Evolutionary conservation across 2,888 invertebrate species (phyloP), one percentile per base, ranked within the genome.

Genomic region (Dasypolia templi): DNA sequence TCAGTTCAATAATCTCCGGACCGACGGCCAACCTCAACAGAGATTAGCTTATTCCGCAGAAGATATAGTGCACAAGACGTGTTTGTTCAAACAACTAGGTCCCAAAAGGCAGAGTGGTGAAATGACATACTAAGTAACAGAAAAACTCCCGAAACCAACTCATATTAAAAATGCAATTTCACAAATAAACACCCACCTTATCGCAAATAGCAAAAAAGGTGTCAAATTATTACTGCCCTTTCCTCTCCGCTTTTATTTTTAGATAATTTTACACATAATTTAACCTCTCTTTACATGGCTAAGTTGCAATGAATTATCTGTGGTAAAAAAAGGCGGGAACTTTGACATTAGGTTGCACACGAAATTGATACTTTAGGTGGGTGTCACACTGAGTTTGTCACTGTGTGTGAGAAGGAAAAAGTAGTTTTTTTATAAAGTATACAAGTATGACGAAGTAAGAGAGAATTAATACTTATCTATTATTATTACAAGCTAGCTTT

Each of bases 271-370:
- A 86, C 81, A 79, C 79, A 44, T 75, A 64, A 84, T 83, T n/a
- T 85, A 85, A 71, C 58, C 26, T 49, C 79, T 81, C 26, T 49
- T 82, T 78, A 85, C 75, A 78, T 51, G 79, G 75, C 70, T 86
- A 58, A 77, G 73, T 82, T 86, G 81, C 65, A 75, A 77, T 86
- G 46, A 78, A 85, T 83, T 86, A 85, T 78, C 75, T 78, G 59
- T 77, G 72, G 74, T 83, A 85, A 86, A 84, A 84, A 86, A 85
- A 70, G 74, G 75, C 82, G 75, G 75, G 75, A 78, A 80, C 81
- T 79, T 84, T 83, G 83, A 81, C 85, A 76, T 69, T 44, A 70
- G 74, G 32, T 56, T 56, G 29, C 32, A 19, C 19, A 29, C 12
- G 82, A 71, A 72, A 79, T 79, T 85, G 72, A 78, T 79, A 75